Conservation (phyloP, 2,797 vertebrate species). For the Myiotriccus ornatus region DNA sequence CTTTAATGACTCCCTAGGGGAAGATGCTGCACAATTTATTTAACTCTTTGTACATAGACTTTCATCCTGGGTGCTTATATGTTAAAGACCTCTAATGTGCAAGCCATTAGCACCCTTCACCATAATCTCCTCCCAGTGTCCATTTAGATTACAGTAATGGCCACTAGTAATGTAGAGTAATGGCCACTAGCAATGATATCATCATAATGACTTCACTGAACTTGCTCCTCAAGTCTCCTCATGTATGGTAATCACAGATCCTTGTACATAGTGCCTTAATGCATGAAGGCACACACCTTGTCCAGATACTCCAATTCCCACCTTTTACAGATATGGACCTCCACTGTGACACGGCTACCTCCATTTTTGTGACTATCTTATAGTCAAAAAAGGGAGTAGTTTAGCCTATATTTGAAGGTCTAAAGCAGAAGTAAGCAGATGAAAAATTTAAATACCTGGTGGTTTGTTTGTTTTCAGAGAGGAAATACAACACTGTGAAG, state of each 20-base stretch:
- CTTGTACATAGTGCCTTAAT: not conserved
- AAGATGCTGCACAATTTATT: slow-evolving; percentile 53
- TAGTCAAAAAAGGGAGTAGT: not conserved
- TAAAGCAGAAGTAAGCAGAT: not conserved
- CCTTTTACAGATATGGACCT: not conserved
- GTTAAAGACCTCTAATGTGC: slow-evolving; percentile 64
- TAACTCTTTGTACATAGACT: slow-evolving; percentile 65
- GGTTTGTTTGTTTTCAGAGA: not conserved
- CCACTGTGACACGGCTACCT: not conserved
- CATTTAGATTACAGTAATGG: slow-evolving; percentile 70
- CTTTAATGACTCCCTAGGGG: slow-evolving; percentile 50
- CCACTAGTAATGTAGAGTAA: slow-evolving; percentile 59
- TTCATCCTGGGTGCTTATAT: slow-evolving; percentile 57
- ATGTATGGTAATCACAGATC: not conserved
- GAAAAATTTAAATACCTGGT: not conserved
- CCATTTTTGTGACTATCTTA: not conserved
- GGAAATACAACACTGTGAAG: not conserved
- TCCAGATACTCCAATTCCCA: not conserved
- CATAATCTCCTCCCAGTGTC: slow-evolving; percentile 69
- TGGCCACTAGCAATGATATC: slow-evolving; percentile 62
- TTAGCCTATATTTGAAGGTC: not conserved
- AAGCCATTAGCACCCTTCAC: slow-evolving; percentile 69
- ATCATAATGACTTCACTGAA: slow-evolving; percentile 62
- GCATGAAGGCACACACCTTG: not conserved
- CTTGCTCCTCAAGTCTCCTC: slow-evolving; percentile 1